These are phyloP conservation scores for Ameiurus melas DNA, from an alignment of 2,113 vertebrate species.

Conservation along the genomic window DNA sequence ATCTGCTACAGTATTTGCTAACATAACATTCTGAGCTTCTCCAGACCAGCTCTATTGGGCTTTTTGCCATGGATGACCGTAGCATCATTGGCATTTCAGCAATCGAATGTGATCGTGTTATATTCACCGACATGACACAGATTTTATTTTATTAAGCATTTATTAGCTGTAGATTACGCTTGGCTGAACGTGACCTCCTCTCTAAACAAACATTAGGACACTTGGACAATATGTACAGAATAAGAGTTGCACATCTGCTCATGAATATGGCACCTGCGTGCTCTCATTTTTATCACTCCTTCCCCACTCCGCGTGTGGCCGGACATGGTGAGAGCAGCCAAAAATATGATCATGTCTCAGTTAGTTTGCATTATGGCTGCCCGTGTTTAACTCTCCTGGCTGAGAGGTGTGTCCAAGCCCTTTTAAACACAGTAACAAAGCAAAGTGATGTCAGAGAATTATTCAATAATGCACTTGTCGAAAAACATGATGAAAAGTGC, in stretches of 20 bases:
- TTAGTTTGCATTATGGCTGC: slow-evolving; percentile 50
- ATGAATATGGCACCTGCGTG: slow-evolving; percentile 6
- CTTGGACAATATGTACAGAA: not conserved
- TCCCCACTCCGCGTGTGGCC: not conserved
- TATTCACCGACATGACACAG: not conserved
- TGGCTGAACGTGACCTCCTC: not conserved
- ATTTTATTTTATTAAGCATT: not conserved
- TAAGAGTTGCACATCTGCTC: slow-evolving; percentile 20
- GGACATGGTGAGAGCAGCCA: slow-evolving; percentile 3
- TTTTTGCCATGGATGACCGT: not conserved
- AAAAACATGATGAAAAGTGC: not conserved
- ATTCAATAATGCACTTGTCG: not conserved
- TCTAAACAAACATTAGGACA: not conserved
- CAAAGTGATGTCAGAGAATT: slow-evolving; percentile 10
- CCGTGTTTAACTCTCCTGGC: not conserved
- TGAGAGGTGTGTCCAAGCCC: not conserved
- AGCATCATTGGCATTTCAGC: not conserved
- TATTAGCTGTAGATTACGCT: not conserved
- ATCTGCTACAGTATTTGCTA: not conserved
- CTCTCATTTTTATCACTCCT: not conserved
- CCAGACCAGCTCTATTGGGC: not conserved
- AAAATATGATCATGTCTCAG: slow-evolving; percentile 57
- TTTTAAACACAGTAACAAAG: not conserved
- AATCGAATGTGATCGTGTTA: not conserved
- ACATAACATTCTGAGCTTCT: not conserved